phyloP scores from a whole-genome alignment of 2,888 invertebrate genomes.

The Xestia rhomboidea region DNA sequence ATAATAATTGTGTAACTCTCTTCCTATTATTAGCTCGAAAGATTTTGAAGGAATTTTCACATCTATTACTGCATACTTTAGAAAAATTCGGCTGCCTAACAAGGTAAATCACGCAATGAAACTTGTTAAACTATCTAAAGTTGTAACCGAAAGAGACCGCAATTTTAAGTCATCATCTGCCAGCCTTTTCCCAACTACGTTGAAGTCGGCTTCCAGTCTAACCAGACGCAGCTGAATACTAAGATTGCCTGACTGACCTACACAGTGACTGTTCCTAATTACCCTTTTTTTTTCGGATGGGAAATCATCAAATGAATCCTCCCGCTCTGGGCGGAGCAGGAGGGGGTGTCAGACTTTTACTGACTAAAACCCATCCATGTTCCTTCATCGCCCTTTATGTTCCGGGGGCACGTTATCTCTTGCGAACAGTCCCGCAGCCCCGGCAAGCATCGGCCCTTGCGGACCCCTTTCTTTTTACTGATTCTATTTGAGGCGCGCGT shows the following conservation, averaged over 20 bases:
- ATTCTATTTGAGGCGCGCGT: no score
- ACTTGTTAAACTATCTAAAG: background rate
- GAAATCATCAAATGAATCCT: no score
- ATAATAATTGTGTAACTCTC: background rate
- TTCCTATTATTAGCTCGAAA: background rate
- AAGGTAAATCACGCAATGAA: background rate
- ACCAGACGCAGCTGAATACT: background rate
- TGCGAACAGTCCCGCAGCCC: no score
- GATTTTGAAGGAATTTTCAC: background rate
- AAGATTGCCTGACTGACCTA: background rate
- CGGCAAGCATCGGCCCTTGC: no score
- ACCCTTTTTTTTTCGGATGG: no score
- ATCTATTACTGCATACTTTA: background rate
- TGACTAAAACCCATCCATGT: no score
- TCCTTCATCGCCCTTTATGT: no score
- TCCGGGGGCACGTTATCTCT: no score
- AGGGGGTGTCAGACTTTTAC: no score
- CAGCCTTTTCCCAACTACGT: background rate
- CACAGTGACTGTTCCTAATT: background rate
- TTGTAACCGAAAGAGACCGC: background rate
- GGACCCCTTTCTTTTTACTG: no score
- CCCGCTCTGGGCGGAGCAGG: no score
- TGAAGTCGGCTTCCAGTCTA: background rate
- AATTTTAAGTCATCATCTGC: background rate
- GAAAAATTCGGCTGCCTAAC: background rate